These are phyloP conservation scores for Eleutherodactylus coqui DNA, from an alignment of 2,797 vertebrate species.

Conservation along the genomic window DNA sequence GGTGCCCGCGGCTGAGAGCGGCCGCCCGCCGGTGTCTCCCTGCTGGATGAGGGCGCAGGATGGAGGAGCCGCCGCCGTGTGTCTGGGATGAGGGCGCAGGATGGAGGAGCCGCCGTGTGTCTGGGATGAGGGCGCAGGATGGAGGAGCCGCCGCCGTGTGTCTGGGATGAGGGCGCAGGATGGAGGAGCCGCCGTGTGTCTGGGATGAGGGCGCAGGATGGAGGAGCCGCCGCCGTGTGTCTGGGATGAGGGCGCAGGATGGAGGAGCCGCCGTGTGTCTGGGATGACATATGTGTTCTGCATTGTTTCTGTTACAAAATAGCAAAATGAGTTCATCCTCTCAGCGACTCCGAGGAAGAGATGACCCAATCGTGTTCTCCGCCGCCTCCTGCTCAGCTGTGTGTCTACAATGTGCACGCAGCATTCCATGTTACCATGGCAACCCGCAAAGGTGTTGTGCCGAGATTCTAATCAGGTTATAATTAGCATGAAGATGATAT, in stretches of 20 bases:
- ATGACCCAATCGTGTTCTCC: slow-evolving; percentile 10
- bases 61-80: not conserved
- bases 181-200: not conserved
- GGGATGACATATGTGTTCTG: slow-evolving; percentile 18
- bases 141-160: not conserved
- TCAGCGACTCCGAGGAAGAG: not conserved
- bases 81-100: too few relatives aligned
- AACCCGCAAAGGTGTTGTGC: slow-evolving; percentile 19
- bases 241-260: too few relatives aligned
- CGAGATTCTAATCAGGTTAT: slow-evolving; percentile 36
- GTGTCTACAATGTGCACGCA: slow-evolving; percentile 14
- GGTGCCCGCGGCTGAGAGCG: not conserved
- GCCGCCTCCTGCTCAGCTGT: slow-evolving; percentile 24
- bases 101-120: not conserved
- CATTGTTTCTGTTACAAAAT: slow-evolving; percentile 14
- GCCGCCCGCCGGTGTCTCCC: not conserved
- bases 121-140: not conserved
- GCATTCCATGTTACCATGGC: slow-evolving; percentile 40
- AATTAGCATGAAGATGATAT: slow-evolving; percentile 28
- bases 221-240: not conserved
- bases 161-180: too few relatives aligned
- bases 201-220: not conserved
- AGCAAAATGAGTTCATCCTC: slow-evolving; percentile 41
- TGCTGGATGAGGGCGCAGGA: not conserved
- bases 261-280: not conserved